These are phyloP conservation scores for Heliconius congener DNA, from an alignment of 1,140 invertebrate species.

Conservation along the genomic window DNA sequence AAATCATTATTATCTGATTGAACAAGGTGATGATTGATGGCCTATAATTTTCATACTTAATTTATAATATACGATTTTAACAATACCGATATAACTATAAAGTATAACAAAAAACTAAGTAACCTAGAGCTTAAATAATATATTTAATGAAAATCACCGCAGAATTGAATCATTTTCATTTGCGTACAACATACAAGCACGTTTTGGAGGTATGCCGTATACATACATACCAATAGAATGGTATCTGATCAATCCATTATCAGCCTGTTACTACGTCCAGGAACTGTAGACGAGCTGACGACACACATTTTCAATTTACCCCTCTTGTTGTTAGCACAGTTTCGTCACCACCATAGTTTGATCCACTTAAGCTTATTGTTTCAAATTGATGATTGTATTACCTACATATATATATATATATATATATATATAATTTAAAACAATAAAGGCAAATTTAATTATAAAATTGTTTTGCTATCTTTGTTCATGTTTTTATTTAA, in stretches of 20 bases:
- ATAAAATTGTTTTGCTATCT: not conserved
- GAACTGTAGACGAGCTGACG: slow-evolving; percentile 69
- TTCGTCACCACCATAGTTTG: slow-evolving; percentile 69
- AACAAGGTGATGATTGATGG: not conserved
- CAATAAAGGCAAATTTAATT: not conserved
- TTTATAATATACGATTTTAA: not conserved
- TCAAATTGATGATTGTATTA: not conserved
- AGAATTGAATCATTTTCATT: not conserved
- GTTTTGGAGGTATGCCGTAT: not conserved
- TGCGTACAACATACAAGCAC: not conserved
- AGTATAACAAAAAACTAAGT: not conserved
- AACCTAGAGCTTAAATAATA: not conserved
- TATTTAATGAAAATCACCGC: not conserved
- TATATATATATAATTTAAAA: not conserved
- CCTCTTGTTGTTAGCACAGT: slow-evolving; percentile 63
- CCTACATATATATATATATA: not conserved
- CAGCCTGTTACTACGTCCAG: slow-evolving; percentile 57
- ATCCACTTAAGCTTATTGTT: slow-evolving; percentile 35
- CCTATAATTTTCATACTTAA: not conserved
- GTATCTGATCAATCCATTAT: slow-evolving; percentile 77
- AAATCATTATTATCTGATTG: not conserved
- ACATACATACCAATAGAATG: slow-evolving; percentile 41
- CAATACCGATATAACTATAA: not conserved
- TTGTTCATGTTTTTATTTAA: not conserved
- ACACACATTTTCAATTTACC: slow-evolving; percentile 78